Percentiles rank a stretch among this genome's conserved stretches.
These are phyloP conservation scores for Micromussa lordhowensis DNA, from an alignment of 92 coral and sea anemone genomes.

Conservation along the genomic window DNA sequence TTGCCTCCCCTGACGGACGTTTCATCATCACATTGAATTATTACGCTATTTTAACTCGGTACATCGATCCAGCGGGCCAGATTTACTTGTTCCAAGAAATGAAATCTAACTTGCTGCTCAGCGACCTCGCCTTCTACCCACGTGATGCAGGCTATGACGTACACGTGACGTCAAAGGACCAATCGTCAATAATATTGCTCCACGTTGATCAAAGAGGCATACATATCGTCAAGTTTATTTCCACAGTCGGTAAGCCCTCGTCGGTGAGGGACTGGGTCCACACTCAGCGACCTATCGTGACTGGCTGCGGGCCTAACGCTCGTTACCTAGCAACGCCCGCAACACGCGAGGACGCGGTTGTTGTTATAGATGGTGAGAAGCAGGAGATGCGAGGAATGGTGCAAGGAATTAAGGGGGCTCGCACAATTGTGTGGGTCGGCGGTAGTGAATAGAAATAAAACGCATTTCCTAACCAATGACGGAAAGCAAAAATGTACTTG, in stretches of 20 bases:
- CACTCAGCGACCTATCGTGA: slow-evolving; percentile 64
- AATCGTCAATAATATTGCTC: slow-evolving; percentile 55
- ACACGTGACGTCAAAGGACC: slow-evolving; percentile 75
- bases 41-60: slow-evolving; percentile 58
- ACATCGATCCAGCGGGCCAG: slow-evolving; percentile 56
- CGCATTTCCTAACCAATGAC: not conserved
- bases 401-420: slow-evolving; percentile 46
- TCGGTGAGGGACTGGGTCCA: slow-evolving; percentile 62
- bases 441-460: slow-evolving; percentile 4
- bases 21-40: slow-evolving; percentile 65
- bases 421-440: slow-evolving; percentile 67
- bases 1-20: slow-evolving; percentile 77
- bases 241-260: slow-evolving; percentile 58
- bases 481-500: not conserved
- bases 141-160: slow-evolving; percentile 74
- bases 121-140: slow-evolving; percentile 69
- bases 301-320: slow-evolving; percentile 64
- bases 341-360: slow-evolving; percentile 64
- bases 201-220: slow-evolving; percentile 67
- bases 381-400: slow-evolving; percentile 63
- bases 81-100: slow-evolving; percentile 69
- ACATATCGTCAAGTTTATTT: slow-evolving; percentile 50
- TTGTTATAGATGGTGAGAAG: slow-evolving; percentile 64
- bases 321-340: slow-evolving; percentile 84
- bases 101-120: slow-evolving; percentile 63